Evolutionary conservation across 2,888 invertebrate genomes (phyloP).

Genomic region (Crocallis elinguaria): DNA sequence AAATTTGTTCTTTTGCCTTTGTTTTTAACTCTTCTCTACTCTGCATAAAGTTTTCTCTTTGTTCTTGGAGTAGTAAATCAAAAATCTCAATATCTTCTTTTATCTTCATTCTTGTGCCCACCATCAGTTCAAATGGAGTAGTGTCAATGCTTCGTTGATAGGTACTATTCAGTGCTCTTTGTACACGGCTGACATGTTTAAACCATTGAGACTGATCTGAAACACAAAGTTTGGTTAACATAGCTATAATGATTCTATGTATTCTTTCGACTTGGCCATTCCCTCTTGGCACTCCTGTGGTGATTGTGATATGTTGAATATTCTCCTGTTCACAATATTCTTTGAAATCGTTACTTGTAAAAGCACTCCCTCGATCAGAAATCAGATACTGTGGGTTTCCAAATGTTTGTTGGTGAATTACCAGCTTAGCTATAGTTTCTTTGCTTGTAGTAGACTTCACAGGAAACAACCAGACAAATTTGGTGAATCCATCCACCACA

Average conservation of each 20-base stretch:
- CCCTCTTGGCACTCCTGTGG: conserved; percentile 38
- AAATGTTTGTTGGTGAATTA: conserved; percentile 36
- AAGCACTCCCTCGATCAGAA: conserved; percentile 36
- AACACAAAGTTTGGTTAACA: conserved; percentile 32
- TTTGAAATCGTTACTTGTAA: conserved; percentile 34
- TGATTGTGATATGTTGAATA: conserved; percentile 34
- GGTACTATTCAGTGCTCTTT: conserved; percentile 32
- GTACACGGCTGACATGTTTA: conserved; percentile 3
- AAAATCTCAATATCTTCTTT: not conserved
- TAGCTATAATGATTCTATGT: conserved; percentile 24
- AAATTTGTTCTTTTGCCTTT: conserved; percentile 21
- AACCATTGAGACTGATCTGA: conserved; percentile 22
- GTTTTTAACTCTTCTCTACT: conserved; percentile 5
- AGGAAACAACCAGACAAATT: conserved; percentile 39
- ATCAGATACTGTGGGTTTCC: conserved; percentile 1
- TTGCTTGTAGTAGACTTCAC: conserved; percentile 18
- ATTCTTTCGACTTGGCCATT: conserved; percentile 43
- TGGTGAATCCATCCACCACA: conserved; percentile 27
- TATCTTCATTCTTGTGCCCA: conserved; percentile 32
- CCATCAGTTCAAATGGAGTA: conserved; percentile 25
- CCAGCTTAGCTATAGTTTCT: conserved; percentile 26
- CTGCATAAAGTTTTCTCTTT: not conserved
- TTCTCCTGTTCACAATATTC: conserved; percentile 32
- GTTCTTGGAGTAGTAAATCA: not conserved
- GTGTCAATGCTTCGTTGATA: conserved; percentile 35